Evolutionary conservation across 2,113 vertebrate genomes (phyloP).

Genomic region (Panthera leo): DNA sequence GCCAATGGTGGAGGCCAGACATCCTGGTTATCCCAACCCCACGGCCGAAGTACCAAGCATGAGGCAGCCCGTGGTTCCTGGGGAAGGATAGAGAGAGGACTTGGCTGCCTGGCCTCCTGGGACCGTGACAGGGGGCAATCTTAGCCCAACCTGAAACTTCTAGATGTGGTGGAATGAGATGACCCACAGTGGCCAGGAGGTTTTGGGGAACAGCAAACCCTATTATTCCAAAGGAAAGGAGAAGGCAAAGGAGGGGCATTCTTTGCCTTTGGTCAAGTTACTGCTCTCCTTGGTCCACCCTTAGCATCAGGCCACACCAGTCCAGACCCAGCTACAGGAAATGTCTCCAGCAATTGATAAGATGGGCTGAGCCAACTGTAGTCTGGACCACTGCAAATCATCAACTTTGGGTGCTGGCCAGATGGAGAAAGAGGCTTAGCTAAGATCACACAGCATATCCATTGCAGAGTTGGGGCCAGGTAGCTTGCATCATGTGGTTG

Average conservation of each 20-base stretch:
- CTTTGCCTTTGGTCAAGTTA: neutral
- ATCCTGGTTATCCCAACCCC: too few species aligned
- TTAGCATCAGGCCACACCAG: neutral
- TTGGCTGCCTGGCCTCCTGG: neutral
- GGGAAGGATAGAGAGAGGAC: neutral
- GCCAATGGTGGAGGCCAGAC: neutral
- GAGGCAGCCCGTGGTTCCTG: neutral
- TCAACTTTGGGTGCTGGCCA: neutral
- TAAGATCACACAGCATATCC: neutral
- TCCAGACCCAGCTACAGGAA: neutral
- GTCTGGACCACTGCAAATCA: neutral
- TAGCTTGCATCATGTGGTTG: neutral
- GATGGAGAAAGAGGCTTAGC: neutral
- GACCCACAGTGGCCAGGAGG: neutral
- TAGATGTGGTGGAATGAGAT: neutral
- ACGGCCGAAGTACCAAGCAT: neutral
- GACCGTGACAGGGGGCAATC: neutral
- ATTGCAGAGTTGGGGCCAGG: neutral
- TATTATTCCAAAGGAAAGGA: neutral
- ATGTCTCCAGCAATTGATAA: neutral
- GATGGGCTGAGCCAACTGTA: neutral
- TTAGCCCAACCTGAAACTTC: neutral
- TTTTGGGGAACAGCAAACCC: neutral
- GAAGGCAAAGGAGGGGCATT: neutral
- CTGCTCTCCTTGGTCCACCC: neutral